Percentiles rank a stretch among this genome's conserved stretches.
These are phyloP conservation scores for Etheostoma nigrum DNA, from an alignment of 2,797 vertebrate species.

Conservation along the genomic window DNA sequence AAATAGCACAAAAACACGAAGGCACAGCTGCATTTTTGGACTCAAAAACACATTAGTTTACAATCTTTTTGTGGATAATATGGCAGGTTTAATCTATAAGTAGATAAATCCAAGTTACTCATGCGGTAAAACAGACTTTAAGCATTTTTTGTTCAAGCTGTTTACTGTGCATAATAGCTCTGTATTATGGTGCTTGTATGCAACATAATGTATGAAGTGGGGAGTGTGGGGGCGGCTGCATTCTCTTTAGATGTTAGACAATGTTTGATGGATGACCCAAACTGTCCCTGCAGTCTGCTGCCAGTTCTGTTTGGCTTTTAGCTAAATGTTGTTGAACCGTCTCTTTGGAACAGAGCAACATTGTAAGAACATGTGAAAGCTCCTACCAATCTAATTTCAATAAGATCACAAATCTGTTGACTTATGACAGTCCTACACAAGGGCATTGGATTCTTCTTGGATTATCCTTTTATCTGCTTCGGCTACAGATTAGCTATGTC, in stretches of 20 bases:
- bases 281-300: constrained; percentile 50
- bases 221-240: constrained; percentile 29
- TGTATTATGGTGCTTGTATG: constrained; percentile 26
- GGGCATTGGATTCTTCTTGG: constrained; percentile 13
- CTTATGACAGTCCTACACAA: constrained; percentile 22
- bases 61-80: constrained; percentile 14
- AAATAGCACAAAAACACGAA: constrained; percentile 22
- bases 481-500: not conserved
- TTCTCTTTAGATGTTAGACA: constrained; percentile 42
- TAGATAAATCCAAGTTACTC: constrained; percentile 20
- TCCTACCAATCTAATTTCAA: constrained; percentile 28
- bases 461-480: not conserved
- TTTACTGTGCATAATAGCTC: constrained; percentile 20
- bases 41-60: constrained; percentile 4
- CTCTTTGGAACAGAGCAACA: constrained; percentile 31
- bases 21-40: constrained; percentile 16
- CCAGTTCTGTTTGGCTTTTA: constrained; percentile 48
- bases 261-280: constrained; percentile 62
- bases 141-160: constrained; percentile 20
- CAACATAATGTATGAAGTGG: constrained; percentile 39
- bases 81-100: constrained; percentile 10
- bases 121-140: constrained; percentile 1
- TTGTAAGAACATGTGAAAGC: constrained; percentile 34
- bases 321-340: constrained; percentile 32
- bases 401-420: constrained; percentile 15